Base-by-base conservation (phyloP, 1,140 invertebrate genomes). In the Manduca sexta region DNA sequence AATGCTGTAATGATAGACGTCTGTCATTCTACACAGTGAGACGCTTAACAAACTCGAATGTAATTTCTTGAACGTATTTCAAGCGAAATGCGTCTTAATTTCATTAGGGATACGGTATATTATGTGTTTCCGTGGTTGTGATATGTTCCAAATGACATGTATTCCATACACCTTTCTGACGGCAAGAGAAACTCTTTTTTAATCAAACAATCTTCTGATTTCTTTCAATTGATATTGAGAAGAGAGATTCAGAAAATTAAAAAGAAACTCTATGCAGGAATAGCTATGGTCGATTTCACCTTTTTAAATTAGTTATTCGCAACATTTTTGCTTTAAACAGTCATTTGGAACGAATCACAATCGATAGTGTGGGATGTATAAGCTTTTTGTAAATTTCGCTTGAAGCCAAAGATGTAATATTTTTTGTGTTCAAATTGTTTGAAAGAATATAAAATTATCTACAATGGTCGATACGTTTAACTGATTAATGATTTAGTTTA, bases 381-480 rank as follows among this genome's bases (percentile, higher is more conserved):
- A 61, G 74, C 76, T 79, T 79, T 50, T 66, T 84, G 81, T 84
- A 84, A 72, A 79, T 84, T 80, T 79, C 74, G 81, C 81, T 81
- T 78, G 70, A 74, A 75, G 66, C 81, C 81, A 84, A 84, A 84
- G 81, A 84, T 82, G 63, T 79, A 69, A 63, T 68, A 64, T 70
- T 72, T n/a, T 52, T 70, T 80, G 74, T 79, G 76, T 84, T 80
- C 77, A 69, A 35, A 35, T 35, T 35, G n/a, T 35, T 35, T 14
- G 11, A 35, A 13, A 13, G 14, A 35, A 35, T 35, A 12, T 14
- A 12, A 35, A 35, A 35, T 12, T n/a, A n/a, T n/a, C 14, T 6
- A 35, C 8, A 35, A 35, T 14, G 34, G 14, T 35, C n/a, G 21
- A 26, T 26, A 26, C 21, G 4, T n/a, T 26, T 26, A 26, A 26